Evolutionary conservation across 2,888 invertebrate species (phyloP), one percentile per base, ranked within the genome.

Genomic region (Hecatera dysodea): DNA sequence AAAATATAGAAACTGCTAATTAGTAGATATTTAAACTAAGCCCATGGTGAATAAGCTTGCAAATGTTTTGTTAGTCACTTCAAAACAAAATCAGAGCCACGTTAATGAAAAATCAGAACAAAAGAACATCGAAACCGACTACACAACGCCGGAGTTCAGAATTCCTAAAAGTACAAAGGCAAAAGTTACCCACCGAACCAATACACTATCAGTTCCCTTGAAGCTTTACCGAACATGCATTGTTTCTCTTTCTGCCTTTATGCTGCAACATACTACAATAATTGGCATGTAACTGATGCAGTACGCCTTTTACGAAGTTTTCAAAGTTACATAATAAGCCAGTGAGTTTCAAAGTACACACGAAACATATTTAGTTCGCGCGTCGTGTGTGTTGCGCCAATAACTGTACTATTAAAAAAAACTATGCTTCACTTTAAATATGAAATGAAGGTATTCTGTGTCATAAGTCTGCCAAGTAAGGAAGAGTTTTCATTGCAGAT

Each of bases 271-370:
- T 50, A 56, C 66, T 64, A 48, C 24, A 27, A 78, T 82, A 82
- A 80, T 82, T 80, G 81, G 81, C 81, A 83, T 63, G 69, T 80
- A 75, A 80, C 75, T 63, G 78, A 72, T 67, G 55, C 33, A 19
- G 55, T 33, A 56, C 61, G 57, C 67, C 77, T 76, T 79, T 72
- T 57, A 79, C 72, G 9, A 72, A 81, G 75, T 80, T 86, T 75
- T 52, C 17, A 62, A 78, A 81, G 74, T 81, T 65, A 77, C 61
- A 24, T 80, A 72, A 81, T 59, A 73, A 33, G 44, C 27, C n/a
- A 59, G 48, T 27, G 19, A 56, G 71, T 70, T 75, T 42, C 17
- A 57, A 74, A 77, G 48, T 61, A 39, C 39, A 50, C 42, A 50
- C 50, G 39, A 63, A 52, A 62, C 33, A 42, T 22, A 33, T 65